A percentile compares a stretch with the other conserved stretches of the same genome.
phyloP scores from a whole-genome alignment of 53 echinoderm and acorn worm genomes.

The Arbacia lixula region DNA sequence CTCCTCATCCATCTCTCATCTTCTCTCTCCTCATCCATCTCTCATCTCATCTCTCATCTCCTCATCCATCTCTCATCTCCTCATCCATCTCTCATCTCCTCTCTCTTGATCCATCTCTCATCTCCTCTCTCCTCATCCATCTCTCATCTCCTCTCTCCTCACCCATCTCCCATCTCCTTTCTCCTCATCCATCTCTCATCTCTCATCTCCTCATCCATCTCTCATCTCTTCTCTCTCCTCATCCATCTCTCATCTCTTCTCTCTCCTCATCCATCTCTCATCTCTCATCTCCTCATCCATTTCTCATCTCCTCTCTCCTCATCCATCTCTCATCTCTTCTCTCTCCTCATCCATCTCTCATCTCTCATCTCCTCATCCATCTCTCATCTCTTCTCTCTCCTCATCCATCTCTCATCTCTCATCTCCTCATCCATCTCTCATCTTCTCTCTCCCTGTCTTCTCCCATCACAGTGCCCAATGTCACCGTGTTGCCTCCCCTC shows the following conservation, averaged over 20 bases:
- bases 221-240: background rate
- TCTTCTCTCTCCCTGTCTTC: background rate
- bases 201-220: no score
- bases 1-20: background rate
- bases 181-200: background rate
- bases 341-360: no score
- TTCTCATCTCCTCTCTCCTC: background rate
- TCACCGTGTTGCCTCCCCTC: conserved; percentile 7
- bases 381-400: background rate
- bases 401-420: no score
- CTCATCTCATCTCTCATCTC: background rate
- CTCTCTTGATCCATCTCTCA: background rate
- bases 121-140: background rate
- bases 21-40: background rate
- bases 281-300: no score
- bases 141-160: background rate
- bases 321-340: background rate
- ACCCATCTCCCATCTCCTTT: background rate
- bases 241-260: background rate
- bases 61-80: background rate
- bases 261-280: background rate
- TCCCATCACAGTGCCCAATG: conserved; percentile 14
- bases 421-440: background rate
- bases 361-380: background rate
- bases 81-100: background rate